Conservation (phyloP, 2,113 vertebrate species). For the Halcyon senegalensis region DNA sequence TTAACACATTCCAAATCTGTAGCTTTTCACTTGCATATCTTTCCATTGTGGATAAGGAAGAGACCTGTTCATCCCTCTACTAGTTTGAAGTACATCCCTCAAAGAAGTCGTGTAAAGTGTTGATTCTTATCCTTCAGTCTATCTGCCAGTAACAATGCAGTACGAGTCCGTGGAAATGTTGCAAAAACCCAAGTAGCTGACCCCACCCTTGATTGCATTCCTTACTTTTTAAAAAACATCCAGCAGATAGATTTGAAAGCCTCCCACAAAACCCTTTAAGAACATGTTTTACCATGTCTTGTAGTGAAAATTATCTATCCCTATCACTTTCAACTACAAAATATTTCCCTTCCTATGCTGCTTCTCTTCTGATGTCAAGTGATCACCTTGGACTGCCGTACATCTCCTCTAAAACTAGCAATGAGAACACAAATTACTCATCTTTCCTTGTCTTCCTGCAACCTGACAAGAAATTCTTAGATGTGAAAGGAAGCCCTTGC, state of each 20-base stretch:
- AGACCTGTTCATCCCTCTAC: neutral
- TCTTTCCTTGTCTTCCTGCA: neutral
- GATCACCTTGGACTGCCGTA: neutral
- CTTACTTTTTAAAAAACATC: neutral
- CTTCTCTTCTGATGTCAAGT: neutral
- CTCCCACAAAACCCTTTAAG: neutral
- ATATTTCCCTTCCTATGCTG: neutral
- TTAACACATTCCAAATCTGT: neutral
- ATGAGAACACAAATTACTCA: neutral
- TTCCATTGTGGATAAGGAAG: neutral
- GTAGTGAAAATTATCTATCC: neutral
- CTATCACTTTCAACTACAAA: neutral
- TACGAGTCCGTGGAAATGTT: neutral
- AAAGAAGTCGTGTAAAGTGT: neutral
- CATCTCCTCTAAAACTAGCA: neutral
- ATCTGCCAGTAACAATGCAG: accelerated
- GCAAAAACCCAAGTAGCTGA: neutral
- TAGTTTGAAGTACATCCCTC: neutral
- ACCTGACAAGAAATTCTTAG: neutral
- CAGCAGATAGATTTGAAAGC: accelerated
- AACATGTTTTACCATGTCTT: neutral
- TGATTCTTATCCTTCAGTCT: neutral
- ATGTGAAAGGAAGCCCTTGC: neutral
- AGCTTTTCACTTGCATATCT: neutral
- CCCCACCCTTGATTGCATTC: neutral